Conservation (phyloP, 2,113 vertebrate genomes). For the Tretioscincus oriximinensis region DNA sequence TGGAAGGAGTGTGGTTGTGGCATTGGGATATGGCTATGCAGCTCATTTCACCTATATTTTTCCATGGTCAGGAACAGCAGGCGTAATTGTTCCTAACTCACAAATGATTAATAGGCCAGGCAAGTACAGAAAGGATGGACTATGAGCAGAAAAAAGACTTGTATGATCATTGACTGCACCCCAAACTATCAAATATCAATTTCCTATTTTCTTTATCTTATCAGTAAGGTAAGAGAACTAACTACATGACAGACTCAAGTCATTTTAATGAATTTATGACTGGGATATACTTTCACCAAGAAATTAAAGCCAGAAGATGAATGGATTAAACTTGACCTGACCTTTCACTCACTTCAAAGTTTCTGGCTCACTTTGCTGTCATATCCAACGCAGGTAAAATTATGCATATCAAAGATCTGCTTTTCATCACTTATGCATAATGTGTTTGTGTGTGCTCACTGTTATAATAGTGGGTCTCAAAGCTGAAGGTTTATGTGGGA, state of each 20-base stretch:
- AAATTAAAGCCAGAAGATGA: not conserved
- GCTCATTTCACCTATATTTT: no score
- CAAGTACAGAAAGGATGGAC: no score
- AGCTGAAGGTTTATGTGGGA: not conserved
- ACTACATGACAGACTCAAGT: not conserved
- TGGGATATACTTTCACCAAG: not conserved
- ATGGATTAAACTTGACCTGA: conserved; percentile 7
- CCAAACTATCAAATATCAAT: not conserved
- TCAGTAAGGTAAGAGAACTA: not conserved
- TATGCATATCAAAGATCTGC: not conserved
- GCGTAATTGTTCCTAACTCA: no score
- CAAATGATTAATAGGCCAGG: no score
- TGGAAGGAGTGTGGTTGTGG: no score
- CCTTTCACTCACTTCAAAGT: conserved; percentile 2
- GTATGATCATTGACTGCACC: not conserved
- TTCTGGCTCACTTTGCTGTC: not conserved
- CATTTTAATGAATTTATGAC: not conserved
- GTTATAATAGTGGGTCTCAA: not conserved
- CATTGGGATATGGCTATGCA: not conserved
- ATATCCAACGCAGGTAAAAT: not conserved
- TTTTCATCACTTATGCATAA: not conserved
- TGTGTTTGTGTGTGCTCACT: no score
- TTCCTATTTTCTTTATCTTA: not conserved
- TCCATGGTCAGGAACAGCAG: no score
- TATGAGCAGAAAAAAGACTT: not conserved